Conservation (phyloP, 2,797 vertebrate species). For the Chelidonichthys spinosus region DNA sequence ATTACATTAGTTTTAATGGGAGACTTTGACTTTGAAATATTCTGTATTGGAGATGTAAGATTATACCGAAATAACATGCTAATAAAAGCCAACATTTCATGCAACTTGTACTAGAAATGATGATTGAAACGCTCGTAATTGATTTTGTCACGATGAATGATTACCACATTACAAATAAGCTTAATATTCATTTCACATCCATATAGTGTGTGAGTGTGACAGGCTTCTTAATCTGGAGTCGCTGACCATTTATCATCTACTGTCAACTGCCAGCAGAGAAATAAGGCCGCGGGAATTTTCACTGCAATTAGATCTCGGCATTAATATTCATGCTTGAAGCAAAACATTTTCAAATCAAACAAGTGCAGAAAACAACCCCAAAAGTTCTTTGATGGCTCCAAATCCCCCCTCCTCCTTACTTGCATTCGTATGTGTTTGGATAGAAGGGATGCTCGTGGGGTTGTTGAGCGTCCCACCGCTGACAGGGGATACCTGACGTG, state of each 20-base stretch:
- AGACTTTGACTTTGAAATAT: background rate
- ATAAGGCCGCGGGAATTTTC: slow-evolving; percentile 33
- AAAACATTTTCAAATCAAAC: slow-evolving; percentile 23
- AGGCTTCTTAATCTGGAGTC: slow-evolving; percentile 29
- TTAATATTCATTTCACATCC: slow-evolving; percentile 57
- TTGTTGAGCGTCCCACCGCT: slow-evolving; percentile 91
- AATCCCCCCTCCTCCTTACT: slow-evolving; percentile 82
- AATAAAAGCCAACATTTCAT: slow-evolving; percentile 4
- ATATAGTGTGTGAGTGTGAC: slow-evolving; percentile 29
- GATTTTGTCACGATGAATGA: slow-evolving; percentile 40
- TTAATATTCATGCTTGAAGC: slow-evolving; percentile 55
- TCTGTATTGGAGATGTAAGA: background rate
- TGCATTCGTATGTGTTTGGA: slow-evolving; percentile 94
- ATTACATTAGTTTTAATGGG: too few relatives aligned
- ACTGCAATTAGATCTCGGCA: slow-evolving; percentile 37
- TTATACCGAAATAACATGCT: background rate
- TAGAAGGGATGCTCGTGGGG: slow-evolving; percentile 92
- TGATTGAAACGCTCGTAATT: slow-evolving; percentile 33
- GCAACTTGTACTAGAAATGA: slow-evolving; percentile 5
- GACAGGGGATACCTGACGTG: slow-evolving; percentile 90
- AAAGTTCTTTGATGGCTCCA: background rate
- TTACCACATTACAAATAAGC: slow-evolving; percentile 20
- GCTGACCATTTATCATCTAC: slow-evolving; percentile 61
- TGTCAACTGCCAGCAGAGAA: slow-evolving; percentile 56
- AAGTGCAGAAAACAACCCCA: background rate